Percentiles rank a stretch among this genome's conserved stretches.
Conservation (phyloP, 2,888 invertebrate species). For the Reticulitermes lucifugus region DNA sequence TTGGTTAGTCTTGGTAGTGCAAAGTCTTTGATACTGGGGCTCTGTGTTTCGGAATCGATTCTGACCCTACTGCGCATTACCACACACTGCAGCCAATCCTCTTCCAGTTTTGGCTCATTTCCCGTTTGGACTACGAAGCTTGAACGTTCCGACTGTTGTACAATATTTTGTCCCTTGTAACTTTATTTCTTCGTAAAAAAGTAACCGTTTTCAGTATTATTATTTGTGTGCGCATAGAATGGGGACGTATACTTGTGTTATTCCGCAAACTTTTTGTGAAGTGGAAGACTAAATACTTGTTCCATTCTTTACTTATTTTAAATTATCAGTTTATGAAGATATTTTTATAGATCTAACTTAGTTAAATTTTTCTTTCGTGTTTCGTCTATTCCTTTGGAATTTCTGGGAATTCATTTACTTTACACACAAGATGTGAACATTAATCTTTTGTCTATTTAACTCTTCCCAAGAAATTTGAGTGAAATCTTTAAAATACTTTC, state of each 20-base stretch:
- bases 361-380: background rate
- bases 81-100: slow-evolving; percentile 31
- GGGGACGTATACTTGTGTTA: background rate
- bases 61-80: slow-evolving; percentile 1
- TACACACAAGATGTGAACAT: background rate
- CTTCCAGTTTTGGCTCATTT: slow-evolving; percentile 15
- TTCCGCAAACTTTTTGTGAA: background rate
- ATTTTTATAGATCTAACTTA: background rate
- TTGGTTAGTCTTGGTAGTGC: slow-evolving; percentile 16
- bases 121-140: slow-evolving; percentile 35
- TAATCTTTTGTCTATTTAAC: background rate
- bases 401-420: background rate
- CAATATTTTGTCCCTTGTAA: background rate
- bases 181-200: slow-evolving; percentile 5
- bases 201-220: background rate
- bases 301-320: background rate
- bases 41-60: slow-evolving; percentile 29
- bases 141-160: slow-evolving; percentile 19
- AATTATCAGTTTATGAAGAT: background rate
- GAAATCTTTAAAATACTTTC: background rate
- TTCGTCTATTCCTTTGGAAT: background rate
- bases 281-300: background rate
- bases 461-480: background rate
- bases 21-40: slow-evolving; percentile 25
- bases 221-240: background rate